Base-by-base conservation (phyloP, 2,797 vertebrate genomes). In the Propithecus perrieri region DNA sequence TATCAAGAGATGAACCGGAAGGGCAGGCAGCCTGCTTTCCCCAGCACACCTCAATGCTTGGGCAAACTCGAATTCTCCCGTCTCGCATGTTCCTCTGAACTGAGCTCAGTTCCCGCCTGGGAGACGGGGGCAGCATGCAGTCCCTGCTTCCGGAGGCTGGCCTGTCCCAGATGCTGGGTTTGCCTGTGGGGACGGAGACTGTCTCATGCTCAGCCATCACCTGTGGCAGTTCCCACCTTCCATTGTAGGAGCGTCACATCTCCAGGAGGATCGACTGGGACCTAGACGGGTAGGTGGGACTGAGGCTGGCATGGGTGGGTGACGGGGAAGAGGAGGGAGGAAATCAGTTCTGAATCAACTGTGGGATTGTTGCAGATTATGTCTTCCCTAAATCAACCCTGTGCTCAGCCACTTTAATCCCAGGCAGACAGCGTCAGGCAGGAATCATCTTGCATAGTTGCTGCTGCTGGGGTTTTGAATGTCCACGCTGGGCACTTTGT, bases 41-140 rank as follows among this genome's bases (percentile, higher is more conserved):
- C 43, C 28, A 38, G 41, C 22, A 6, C 14, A 4, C 1, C 11
- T 57, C 4, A 10, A 1, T 24, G 9, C 35, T 46, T 7, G 24
- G 59, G 55, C 75, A 41, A 46, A 38, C 11, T 26, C 6, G 1
- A 26, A 3, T 26, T 30, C 14, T 67, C 72, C 17, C 3, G 1
- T 33, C 30, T 38, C 0, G 1, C 24, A 22, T 3, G 22, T 24
- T 33, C n/a, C n/a, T 91, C 22, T 28, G 14, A 22, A 2, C 35
- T 2, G 6, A 80, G 86, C 38, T 17, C 20, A 28, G 46, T 13
- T 6, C 50, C 83, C 3, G 5, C 9, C 0, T 4, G 30, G 71
- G 59, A 59, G n/a, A 6, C 41, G 3, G 48, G 24, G 43, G 24
- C 12, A 2, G 11, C 43, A 26, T 20, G 0, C 4, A 2, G 20